Conservation (phyloP, 2,888 invertebrate species). For the Chalcis sispes region DNA sequence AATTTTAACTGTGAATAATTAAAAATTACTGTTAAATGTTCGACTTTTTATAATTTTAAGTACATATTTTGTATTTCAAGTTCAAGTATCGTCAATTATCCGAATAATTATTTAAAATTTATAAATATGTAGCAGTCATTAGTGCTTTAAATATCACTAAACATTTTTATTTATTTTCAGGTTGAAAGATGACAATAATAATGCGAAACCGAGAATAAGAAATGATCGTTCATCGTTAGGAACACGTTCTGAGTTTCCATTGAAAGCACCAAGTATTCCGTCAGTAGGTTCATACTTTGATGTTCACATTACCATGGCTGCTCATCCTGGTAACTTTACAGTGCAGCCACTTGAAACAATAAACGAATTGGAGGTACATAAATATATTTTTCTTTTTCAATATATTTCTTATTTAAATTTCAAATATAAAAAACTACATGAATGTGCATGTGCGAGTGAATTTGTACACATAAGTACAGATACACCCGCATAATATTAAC, state of each 20-base stretch:
- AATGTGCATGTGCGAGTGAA: too few relatives aligned
- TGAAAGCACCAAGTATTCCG: slow-evolving; percentile 76
- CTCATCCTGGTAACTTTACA: slow-evolving; percentile 86
- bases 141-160: not conserved
- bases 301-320: slow-evolving; percentile 77
- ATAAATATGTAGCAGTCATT: too few relatives aligned
- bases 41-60: slow-evolving; percentile 29
- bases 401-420: slow-evolving; percentile 7
- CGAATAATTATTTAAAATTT: not conserved
- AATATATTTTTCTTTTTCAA: not conserved
- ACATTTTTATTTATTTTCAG: slow-evolving; percentile 41
- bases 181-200: slow-evolving; percentile 67
- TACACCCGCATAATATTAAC: not conserved
- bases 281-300: slow-evolving; percentile 80
- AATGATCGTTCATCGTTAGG: slow-evolving; percentile 22
- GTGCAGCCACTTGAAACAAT: slow-evolving; percentile 73
- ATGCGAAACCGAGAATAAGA: slow-evolving; percentile 58
- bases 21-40: not conserved
- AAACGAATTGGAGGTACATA: slow-evolving; percentile 58
- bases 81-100: not conserved
- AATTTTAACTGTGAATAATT: not conserved
- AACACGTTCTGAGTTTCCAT: slow-evolving; percentile 41
- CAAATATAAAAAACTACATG: too few relatives aligned
- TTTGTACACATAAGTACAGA: too few relatives aligned
- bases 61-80: not conserved